Evolutionary conservation across 2,888 invertebrate genomes (phyloP).

Genomic region (Drosophila peninsularis): DNA sequence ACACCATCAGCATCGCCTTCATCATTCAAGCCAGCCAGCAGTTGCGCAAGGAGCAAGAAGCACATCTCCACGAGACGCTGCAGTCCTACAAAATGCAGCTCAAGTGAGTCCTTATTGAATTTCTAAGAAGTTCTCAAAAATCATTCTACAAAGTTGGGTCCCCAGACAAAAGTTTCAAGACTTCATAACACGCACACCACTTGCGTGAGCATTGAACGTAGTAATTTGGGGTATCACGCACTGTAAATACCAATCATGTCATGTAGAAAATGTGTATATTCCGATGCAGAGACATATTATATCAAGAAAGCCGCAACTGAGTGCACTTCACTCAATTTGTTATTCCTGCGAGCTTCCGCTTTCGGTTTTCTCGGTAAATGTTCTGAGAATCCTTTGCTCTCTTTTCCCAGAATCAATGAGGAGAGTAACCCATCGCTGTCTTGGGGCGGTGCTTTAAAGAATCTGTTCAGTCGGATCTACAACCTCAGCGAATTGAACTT

Average conservation of each 20-base stretch:
- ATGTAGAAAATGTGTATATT: too few species aligned
- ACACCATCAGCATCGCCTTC: slow-evolving; percentile 76
- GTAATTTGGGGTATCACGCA: too few species aligned
- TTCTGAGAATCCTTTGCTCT: not conserved
- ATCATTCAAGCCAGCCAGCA: slow-evolving; percentile 54
- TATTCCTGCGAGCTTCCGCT: too few species aligned
- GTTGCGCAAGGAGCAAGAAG: slow-evolving; percentile 44
- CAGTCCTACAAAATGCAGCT: slow-evolving; percentile 51
- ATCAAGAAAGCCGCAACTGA: too few species aligned
- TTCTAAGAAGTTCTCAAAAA: not conserved
- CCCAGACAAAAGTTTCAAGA: not conserved
- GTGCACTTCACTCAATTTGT: too few species aligned
- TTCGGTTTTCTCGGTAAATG: too few species aligned
- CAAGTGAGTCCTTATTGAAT: slow-evolving; percentile 46
- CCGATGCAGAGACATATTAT: too few species aligned
- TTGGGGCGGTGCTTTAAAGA: slow-evolving; percentile 81
- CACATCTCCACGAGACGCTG: slow-evolving; percentile 33
- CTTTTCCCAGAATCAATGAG: slow-evolving; percentile 69
- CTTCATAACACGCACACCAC: not conserved
- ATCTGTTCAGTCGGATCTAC: slow-evolving; percentile 65
- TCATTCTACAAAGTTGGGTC: not conserved
- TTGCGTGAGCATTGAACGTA: not conserved
- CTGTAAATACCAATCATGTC: too few species aligned
- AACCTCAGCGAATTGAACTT: slow-evolving; percentile 63
- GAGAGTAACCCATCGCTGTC: slow-evolving; percentile 79